Evolutionary conservation across 2,888 invertebrate species (phyloP), one percentile per base, ranked within the genome.

Genomic region (Sisyra terminalis): DNA sequence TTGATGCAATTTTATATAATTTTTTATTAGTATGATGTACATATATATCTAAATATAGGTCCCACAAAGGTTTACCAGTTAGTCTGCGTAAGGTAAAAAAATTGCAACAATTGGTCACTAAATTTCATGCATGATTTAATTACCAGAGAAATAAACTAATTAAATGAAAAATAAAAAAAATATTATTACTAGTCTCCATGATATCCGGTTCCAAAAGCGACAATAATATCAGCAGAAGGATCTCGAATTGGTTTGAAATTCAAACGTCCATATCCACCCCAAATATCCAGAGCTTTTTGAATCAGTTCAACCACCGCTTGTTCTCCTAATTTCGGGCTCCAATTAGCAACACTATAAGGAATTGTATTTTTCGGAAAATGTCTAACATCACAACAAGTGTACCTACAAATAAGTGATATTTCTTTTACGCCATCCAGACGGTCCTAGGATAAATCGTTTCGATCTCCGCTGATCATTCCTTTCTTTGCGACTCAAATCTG

Each of bases 211-310:
- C 73, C 78, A 63, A 87, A 88, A 2, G 73, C 69, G 14, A 87
- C 70, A 44, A 76, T 69, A 47, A 88, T 85, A 55, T 87, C 84
- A 0, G 84, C 82, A 7, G 68, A 62, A 1, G 69, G 68, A 43
- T 64, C 57, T 4, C 61, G 56, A 11, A 64, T 55, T 45, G 63
- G 63, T 10, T 58, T 55, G 57, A 83, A 80, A 42, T 55, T 62
- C 5, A 83, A 63, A 24, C 69, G 65, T 4, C 74, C 75, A 53
- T 79, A 76, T 14, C 66, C 67, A 10, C 77, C 75, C 85, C 85
- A 86, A 46, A 74, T 60, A 11, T 69, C 65, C 48, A 85, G 68
- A 0, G 78, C 81, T 43, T 60, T 62, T 38, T 66, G 65, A 50
- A 83, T 68, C 52, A 75, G 67, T 40, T 61, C 57, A 36, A 67